Conservation (phyloP, 2,797 vertebrate genomes). For the Triplophysa yarkandensis region DNA sequence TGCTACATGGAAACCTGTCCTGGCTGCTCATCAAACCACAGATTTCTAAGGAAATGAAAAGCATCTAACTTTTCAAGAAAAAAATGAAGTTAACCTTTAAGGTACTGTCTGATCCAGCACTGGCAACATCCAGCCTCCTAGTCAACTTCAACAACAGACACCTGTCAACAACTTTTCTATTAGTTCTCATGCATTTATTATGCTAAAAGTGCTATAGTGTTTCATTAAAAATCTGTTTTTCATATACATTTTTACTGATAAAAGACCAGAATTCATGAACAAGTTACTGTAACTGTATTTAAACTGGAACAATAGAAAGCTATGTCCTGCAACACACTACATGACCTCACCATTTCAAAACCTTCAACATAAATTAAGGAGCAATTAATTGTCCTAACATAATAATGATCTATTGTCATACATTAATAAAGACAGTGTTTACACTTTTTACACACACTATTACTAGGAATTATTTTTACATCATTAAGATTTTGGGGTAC, state of each 20-base stretch:
- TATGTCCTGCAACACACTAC: too few relatives aligned
- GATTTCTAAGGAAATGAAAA: conserved; percentile 5
- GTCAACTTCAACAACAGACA: neutral
- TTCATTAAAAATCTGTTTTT: neutral
- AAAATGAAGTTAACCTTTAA: conserved; percentile 18
- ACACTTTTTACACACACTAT: neutral
- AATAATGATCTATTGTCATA: neutral
- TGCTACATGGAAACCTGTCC: neutral
- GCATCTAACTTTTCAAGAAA: conserved; percentile 4
- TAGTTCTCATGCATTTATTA: neutral
- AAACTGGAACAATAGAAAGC: too few relatives aligned
- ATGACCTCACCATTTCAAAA: neutral
- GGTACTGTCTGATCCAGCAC: conserved; percentile 7
- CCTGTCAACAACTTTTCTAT: conserved; percentile 17
- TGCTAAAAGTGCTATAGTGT: neutral
- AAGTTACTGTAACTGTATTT: too few relatives aligned
- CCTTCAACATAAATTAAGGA: neutral
- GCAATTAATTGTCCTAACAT: neutral
- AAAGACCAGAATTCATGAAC: too few relatives aligned
- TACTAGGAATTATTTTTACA: neutral
- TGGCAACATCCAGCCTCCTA: conserved; percentile 18
- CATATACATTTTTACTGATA: too few relatives aligned
- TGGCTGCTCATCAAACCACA: neutral
- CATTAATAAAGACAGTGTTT: neutral
- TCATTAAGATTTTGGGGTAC: neutral